These are phyloP conservation scores for Luidia sarsii DNA, from an alignment of 53 echinoderm and acorn worm species.

Conservation along the genomic window DNA sequence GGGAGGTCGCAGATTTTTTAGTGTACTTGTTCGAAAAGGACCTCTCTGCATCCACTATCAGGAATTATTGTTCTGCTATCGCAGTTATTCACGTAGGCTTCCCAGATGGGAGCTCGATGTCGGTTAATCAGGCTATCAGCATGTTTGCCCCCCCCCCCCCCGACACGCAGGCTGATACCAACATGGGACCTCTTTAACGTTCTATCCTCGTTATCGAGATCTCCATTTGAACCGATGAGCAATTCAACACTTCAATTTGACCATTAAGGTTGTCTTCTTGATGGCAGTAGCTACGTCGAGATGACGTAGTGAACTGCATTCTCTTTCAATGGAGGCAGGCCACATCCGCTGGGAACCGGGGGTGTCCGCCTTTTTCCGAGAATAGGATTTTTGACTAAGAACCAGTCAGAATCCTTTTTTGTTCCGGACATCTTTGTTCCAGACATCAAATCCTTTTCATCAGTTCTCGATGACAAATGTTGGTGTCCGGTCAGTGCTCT, in stretches of 20 bases:
- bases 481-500: neutral
- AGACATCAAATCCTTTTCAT: neutral
- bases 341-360: slow-evolving; percentile 26
- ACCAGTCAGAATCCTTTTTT: slow-evolving; percentile 2
- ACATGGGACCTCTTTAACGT: slow-evolving; percentile 5
- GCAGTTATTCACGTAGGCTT: neutral
- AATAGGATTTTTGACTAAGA: slow-evolving; percentile 31
- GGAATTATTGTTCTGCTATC: slow-evolving; percentile 6
- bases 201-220: neutral
- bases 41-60: neutral
- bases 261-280: slow-evolving; percentile 2
- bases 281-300: slow-evolving; percentile 30
- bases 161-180: neutral
- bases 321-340: slow-evolving; percentile 46
- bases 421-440: slow-evolving; percentile 36
- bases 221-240: neutral
- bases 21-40: slow-evolving; percentile 10
- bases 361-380: slow-evolving; percentile 14
- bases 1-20: neutral
- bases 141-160: neutral
- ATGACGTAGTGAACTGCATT: slow-evolving; percentile 36
- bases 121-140: neutral
- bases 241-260: neutral
- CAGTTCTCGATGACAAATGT: neutral
- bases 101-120: neutral